Evolutionary conservation across 2,888 invertebrate genomes (phyloP).

Genomic region (Rhaphigaster nebulosa): DNA sequence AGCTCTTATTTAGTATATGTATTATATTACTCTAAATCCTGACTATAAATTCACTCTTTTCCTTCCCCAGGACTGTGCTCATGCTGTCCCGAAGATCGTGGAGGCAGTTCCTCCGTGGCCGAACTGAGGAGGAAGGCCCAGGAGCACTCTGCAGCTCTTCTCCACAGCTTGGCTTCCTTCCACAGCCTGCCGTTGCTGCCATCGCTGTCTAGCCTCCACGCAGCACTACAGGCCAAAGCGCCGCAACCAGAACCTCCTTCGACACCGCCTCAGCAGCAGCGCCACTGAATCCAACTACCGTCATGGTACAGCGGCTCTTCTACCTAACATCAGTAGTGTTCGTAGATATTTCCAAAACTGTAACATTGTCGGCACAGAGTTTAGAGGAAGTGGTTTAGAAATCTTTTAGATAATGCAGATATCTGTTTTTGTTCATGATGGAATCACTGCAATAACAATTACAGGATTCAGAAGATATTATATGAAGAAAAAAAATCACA

Average conservation of each 20-base stretch:
- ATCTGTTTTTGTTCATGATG: neutral
- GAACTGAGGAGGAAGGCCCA: conserved; percentile 93
- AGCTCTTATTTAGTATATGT: too few species aligned
- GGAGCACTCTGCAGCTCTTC: conserved; percentile 91
- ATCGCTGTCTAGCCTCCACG: conserved; percentile 67
- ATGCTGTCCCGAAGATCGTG: conserved; percentile 81
- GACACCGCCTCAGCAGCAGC: conserved; percentile 67
- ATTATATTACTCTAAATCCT: neutral
- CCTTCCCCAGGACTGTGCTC: conserved; percentile 78
- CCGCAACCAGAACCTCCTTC: conserved; percentile 64
- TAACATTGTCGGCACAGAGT: neutral
- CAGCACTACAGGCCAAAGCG: conserved; percentile 65
- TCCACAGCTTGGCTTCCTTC: conserved; percentile 73
- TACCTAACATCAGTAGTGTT: neutral
- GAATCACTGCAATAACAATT: neutral
- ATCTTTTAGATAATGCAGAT: neutral
- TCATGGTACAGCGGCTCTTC: neutral
- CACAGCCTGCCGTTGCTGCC: conserved; percentile 68
- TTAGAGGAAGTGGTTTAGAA: neutral
- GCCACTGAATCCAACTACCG: conserved; percentile 36
- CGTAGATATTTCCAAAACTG: neutral
- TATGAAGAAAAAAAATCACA: neutral
- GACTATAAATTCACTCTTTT: neutral
- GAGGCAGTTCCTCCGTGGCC: conserved; percentile 79
- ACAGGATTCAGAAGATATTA: neutral